Conservation (phyloP, 1,140 invertebrate genomes). For the Mylabris phalerata region DNA sequence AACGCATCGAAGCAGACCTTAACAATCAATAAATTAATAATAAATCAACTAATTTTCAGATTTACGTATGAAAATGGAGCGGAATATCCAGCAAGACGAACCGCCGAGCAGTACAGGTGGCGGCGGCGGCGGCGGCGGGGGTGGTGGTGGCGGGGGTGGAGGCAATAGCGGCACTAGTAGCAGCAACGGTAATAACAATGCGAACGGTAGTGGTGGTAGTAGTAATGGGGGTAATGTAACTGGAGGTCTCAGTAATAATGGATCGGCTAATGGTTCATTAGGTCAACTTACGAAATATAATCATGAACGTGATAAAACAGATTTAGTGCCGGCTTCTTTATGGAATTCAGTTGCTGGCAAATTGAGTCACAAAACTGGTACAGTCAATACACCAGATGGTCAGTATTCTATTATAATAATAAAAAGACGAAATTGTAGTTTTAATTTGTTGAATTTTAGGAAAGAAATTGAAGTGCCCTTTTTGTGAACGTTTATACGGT, state of each 20-base stretch:
- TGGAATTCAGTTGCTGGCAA: constrained; percentile 48
- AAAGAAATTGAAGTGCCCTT: constrained; percentile 85
- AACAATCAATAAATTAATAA: too few species aligned
- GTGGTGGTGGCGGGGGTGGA: constrained; percentile 7
- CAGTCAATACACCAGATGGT: constrained; percentile 56
- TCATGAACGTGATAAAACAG: constrained; percentile 41
- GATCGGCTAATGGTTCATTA: constrained; percentile 39
- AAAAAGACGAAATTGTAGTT: constrained; percentile 19
- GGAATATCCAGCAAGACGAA: constrained; percentile 45
- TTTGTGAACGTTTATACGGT: constrained; percentile 85
- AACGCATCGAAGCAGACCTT: too few species aligned
- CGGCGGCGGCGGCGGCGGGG: constrained; percentile 41
- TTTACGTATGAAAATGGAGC: constrained; percentile 58
- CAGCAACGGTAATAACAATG: not conserved
- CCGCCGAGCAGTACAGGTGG: constrained; percentile 45
- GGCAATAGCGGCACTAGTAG: constrained; percentile 31
- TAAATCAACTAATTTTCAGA: constrained; percentile 39
- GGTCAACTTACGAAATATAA: constrained; percentile 36
- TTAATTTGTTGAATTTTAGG: constrained; percentile 45
- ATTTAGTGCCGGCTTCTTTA: constrained; percentile 46
- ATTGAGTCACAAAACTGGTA: constrained; percentile 50
- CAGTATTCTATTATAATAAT: constrained; percentile 13
- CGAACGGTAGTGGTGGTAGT: constrained; percentile 31
- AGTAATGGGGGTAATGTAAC: not conserved
- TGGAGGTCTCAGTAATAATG: constrained; percentile 18